Evolutionary conservation across 1,140 invertebrate species (phyloP), one percentile per base, ranked within the genome.

Genomic region (Apis dorsata): DNA sequence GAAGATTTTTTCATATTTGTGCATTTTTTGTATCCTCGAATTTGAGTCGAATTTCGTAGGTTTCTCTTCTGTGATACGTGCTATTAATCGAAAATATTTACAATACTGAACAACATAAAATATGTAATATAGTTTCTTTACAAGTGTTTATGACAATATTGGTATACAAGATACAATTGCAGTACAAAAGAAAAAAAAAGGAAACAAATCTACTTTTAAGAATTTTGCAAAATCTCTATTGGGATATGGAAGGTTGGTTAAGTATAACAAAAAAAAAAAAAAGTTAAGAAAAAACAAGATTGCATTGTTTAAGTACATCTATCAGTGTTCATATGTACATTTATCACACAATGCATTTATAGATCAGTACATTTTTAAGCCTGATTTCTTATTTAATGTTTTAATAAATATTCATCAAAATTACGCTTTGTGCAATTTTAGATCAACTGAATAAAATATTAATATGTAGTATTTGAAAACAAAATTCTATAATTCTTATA

Each of bases 81-180:
- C 63, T 49, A 80, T 69, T 71, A 69, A 79, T 84, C 57, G 78
- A 80, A 77, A 86, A 86, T 81, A 85, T 86, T 88, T 85, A 85
- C 73, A 79, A 89, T 71, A 85, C 44, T 28, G 70, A 79, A 80
- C 80, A 85, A 65, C 66, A 74, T 73, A 74, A 88, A 85, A 85
- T 87, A 57, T 90, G 83, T 90, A 90, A 90, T 86, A 85, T 90
- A 90, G 69, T 83, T 88, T 82, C 83, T 81, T 88, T 88, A 86
- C 76, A 84, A 84, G 87, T 77, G 66, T 87, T 90, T 87, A 74
- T 77, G 89, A 90, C 80, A 90, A 90, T 87, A 90, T 88, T 84
- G 86, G 83, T 90, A 87, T 86, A 88, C 74, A 88, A 87, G 81
- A 82, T 78, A 85, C 69, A 83, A 77, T 79, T 83, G 68, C 86